Base-by-base conservation (phyloP, 2,888 invertebrate genomes). In the Nomada flava region DNA sequence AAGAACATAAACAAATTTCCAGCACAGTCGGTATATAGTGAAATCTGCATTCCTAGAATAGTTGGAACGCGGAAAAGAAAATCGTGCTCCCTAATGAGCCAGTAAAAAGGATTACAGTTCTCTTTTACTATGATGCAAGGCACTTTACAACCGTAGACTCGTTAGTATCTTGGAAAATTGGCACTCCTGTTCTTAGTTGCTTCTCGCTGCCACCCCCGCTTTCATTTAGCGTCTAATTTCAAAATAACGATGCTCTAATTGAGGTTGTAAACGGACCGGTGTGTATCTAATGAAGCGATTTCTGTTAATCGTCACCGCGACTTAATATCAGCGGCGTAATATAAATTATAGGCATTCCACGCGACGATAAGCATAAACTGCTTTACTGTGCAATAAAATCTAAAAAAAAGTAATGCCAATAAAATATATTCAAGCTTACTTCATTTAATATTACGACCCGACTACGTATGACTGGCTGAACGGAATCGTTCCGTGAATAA, bases 231-330 rank as follows among this genome's bases (percentile, higher is more conserved):
- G 59, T 71, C 82, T 75, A 79, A 82, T 85, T 86, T 78, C 72
- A 29, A 79, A 76, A 84, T 87, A 87, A 89, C 83, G 82, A 86
- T 74, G 81, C 71, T 89, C 86, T 83, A 85, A 69, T 79, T 23
- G 63, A 64, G 70, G 81, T 87, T 76, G 76, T 84, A 89, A 83
- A 81, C 26, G 47, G 52, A 15, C 47, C 11, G 4, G 52, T 2
- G 29, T 53, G 42, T 50, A 55, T 69, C 78, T 86, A 84, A 87
- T 88, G 85, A 89, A 89, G 84, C 86, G 74, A 84, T 86, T 71
- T 64, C 5, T 75, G 50, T 75, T 82, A 82, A 89, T 89, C 82
- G 80, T 85, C 75, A 79, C 79, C 77, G 76, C 63, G 72, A 62
- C 53, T 63, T 63, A 73, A 84, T 72, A 75, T 63, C 15, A 20